Evolutionary conservation across 2,797 vertebrate species (phyloP), one percentile per base, ranked within the genome.

Genomic region (Microctenopoma lineatum): DNA sequence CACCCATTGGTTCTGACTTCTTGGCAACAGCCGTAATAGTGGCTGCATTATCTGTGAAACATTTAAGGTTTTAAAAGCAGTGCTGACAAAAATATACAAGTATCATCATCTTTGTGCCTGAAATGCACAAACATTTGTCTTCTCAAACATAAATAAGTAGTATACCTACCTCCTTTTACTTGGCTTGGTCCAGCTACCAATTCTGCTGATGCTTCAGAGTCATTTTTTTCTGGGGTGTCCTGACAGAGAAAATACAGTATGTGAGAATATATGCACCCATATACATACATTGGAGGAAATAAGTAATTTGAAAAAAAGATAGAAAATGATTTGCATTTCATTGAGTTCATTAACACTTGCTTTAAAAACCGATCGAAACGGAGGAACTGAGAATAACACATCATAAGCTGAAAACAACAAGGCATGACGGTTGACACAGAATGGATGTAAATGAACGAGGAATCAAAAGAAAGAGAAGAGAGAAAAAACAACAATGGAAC

Each of bases 21-120:
- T 70, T 80, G 12, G 47, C 27, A 59, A 60, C 64, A 66, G 68
- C 61, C 25, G 78, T 39, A 21, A 44, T 72, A 48, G 71, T 58
- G 11, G 71, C 64, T 46, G 52, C 78, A 82, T 88, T 72, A 79
- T 85, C 88, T 92, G 70, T 21, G n/a, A 63, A 77, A 71, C 29
- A 72, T 48, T 58, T 66, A 3, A 59, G 15, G 12, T 55, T 39
- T 46, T 14, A 16, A 16, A 44, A 48, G 14, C 14, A 63, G 11
- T 10, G 44, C n/a, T 16, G 10, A 55, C n/a, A 50, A 25, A 51
- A 54, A 48, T 25, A 5, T 46, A 21, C 0, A 32, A 13, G 16
- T 65, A 0, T n/a, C 7, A 42, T 21, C 3, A 12, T 47, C 7
- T 64, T 4, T 34, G 13, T 3, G 8, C 7, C 1, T 15, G 8